These are phyloP conservation scores for Anneissia japonica DNA, from an alignment of 35 echinoderm and acorn worm genomes.

Conservation along the genomic window DNA sequence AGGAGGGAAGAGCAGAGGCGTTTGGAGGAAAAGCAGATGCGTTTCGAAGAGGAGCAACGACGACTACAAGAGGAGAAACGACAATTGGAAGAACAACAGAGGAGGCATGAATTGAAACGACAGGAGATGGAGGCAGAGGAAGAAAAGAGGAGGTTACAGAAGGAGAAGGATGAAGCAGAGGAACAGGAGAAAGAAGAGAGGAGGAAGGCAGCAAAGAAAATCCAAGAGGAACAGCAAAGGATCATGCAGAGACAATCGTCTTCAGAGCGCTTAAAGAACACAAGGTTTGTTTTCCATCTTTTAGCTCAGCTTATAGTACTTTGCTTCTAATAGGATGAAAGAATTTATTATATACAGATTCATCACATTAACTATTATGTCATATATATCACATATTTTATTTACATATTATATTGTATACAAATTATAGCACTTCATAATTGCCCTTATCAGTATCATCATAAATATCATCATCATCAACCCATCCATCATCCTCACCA, in stretches of 20 bases:
- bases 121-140: background rate
- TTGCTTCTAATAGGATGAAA: too few species aligned
- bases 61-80: background rate
- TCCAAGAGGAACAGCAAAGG: background rate
- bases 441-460: too few species aligned
- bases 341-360: too few species aligned
- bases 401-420: too few species aligned
- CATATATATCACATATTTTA: too few species aligned
- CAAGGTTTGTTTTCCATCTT: background rate
- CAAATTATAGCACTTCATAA: too few species aligned
- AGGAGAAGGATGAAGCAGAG: background rate
- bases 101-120: background rate
- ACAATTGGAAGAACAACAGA: background rate
- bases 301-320: background rate
- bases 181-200: background rate
- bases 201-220: background rate
- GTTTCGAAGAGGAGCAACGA: background rate
- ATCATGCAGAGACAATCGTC: background rate
- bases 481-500: too few species aligned
- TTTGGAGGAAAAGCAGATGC: background rate
- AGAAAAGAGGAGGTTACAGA: background rate
- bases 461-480: too few species aligned
- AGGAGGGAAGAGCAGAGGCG: background rate
- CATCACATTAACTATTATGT: too few species aligned
- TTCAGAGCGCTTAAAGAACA: background rate